phyloP scores from a whole-genome alignment of 2,113 vertebrate genomes.

The Paramisgurnus dabryanus region DNA sequence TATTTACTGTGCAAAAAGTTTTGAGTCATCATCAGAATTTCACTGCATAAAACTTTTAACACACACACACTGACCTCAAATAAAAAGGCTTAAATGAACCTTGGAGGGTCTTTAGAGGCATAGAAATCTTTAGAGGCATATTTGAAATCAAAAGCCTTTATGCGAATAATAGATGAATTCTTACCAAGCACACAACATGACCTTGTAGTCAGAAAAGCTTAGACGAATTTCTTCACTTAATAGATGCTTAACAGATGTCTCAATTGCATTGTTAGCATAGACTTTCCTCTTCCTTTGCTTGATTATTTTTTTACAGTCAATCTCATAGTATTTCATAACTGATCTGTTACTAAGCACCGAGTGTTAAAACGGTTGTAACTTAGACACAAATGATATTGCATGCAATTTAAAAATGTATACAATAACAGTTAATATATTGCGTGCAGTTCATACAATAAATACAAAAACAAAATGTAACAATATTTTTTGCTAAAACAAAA shows the following conservation, averaged over 20 bases:
- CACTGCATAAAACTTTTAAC: background rate
- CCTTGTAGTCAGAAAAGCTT: conserved; percentile 8
- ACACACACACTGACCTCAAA: background rate
- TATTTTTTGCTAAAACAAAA: no score
- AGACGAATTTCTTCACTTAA: conserved; percentile 9
- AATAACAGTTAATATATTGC: no score
- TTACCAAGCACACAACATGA: conserved; percentile 5
- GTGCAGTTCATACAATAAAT: background rate
- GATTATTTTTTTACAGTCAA: background rate
- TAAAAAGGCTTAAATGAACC: background rate
- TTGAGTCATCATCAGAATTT: background rate
- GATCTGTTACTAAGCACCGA: background rate
- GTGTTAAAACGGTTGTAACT: background rate
- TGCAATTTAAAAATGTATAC: background rate
- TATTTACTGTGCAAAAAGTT: no score
- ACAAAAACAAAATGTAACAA: background rate
- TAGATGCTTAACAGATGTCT: background rate
- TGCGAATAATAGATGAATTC: conserved; percentile 14
- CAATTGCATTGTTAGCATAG: background rate
- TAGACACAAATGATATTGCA: background rate
- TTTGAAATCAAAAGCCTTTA: background rate
- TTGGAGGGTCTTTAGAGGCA: no score
- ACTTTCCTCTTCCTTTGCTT: background rate
- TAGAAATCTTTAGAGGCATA: background rate
- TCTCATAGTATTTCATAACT: background rate